Evolutionary conservation across 2,888 invertebrate species (phyloP), one percentile per base, ranked within the genome.

Genomic region (Hecatera dysodea): DNA sequence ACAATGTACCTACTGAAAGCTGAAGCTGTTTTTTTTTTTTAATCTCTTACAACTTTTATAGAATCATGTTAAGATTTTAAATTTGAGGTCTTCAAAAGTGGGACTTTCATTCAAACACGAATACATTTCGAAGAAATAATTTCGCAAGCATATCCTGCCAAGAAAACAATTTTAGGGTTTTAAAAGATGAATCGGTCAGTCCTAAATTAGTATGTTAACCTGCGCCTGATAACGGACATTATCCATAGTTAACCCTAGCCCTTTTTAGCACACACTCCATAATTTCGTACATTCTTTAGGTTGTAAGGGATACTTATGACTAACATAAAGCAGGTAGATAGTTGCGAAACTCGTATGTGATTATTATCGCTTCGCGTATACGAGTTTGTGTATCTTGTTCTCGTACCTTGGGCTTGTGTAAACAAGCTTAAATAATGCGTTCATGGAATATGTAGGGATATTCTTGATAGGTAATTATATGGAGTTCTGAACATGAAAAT

Each of bases 291-390:
- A 76, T 80, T 80, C 69, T 82, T 74, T 17, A 67, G 61, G 72
- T 60, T 42, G 64, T 65, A 61, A 83, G 69, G 69, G 74, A 80
- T 73, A 74, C 67, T 74, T 82, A 79, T 67, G 85, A 72, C 65
- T 73, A 82, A 84, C 69, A 59, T 72, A 75, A 73, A 69, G 69
- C 72, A 78, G 80, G 75, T 62, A 72, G 74, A 82, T 77, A 67
- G 78, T 80, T 82, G 75, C 80, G 62, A 83, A 82, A 80, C 83
- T 83, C 46, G 85, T 85, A 80, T 82, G 71, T 78, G 80, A 82
- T 83, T 82, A 85, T 78, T 78, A 82, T 85, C 77, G 72, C 55
- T 63, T 61, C 65, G 60, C 72, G 63, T 67, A 70, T 79, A 79
- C 79, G 65, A 73, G 72, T 75, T 82, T 75, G 80, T 73, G 71